phyloP scores from a whole-genome alignment of 2,113 vertebrate genomes.

The Burhinus bistriatus region DNA sequence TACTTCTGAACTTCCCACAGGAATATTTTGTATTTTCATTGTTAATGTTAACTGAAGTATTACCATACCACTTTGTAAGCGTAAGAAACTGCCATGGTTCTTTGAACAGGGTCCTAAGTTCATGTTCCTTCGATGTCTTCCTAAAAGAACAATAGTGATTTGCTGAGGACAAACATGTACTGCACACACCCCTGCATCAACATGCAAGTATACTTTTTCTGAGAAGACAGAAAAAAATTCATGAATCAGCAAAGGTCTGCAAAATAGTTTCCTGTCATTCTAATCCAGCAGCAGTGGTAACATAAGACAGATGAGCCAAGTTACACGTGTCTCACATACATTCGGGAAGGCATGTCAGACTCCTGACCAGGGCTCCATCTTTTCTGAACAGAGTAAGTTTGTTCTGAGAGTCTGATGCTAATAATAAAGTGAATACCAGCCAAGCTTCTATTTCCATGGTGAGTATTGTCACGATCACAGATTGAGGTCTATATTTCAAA shows the following conservation, averaged over 20 bases:
- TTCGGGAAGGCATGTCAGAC: background rate
- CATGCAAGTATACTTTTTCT: background rate
- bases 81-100: background rate
- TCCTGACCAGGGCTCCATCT: background rate
- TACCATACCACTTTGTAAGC: background rate
- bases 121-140: background rate
- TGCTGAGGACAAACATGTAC: background rate
- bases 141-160: background rate
- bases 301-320: background rate
- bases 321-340: background rate
- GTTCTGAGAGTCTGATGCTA: background rate
- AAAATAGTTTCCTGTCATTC: background rate
- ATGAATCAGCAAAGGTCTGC: background rate
- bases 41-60: background rate
- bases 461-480: background rate
- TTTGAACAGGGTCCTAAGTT: background rate
- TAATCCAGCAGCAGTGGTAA: background rate
- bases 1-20: background rate
- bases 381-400: background rate
- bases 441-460: background rate
- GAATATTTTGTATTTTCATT: background rate
- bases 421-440: background rate
- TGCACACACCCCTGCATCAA: background rate
- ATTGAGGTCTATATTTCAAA: background rate
- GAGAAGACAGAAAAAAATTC: background rate